Conservation (phyloP, 2,797 vertebrate species). For the Iguana delicatissima region DNA sequence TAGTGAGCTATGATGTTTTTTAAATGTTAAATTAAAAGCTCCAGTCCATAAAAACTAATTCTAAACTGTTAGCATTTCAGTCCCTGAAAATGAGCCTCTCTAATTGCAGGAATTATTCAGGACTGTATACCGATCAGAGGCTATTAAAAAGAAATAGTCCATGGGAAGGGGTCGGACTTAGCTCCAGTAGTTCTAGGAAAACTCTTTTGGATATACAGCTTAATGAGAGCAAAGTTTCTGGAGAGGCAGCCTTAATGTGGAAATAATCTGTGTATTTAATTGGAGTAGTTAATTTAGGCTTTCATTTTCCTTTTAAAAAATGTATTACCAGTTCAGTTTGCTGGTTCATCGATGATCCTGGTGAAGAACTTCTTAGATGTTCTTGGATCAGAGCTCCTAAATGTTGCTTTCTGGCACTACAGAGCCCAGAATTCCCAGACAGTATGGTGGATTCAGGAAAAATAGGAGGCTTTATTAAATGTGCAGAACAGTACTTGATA, state of each 20-base stretch:
- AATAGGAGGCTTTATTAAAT: too few relatives aligned
- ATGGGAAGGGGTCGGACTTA: slow-evolving; percentile 41
- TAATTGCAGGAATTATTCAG: slow-evolving; percentile 83
- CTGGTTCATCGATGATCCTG: background rate
- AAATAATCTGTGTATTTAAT: slow-evolving; percentile 51
- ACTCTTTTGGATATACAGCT: background rate
- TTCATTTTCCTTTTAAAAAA: slow-evolving; percentile 16
- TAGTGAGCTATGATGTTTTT: slow-evolving; percentile 80
- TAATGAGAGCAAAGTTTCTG: slow-evolving; percentile 51
- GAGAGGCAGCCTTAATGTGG: slow-evolving; percentile 24
- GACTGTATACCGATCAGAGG: slow-evolving; percentile 77
- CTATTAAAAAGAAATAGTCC: slow-evolving; percentile 69
- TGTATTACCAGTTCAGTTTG: slow-evolving; percentile 17
- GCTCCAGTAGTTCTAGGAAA: slow-evolving; percentile 52
- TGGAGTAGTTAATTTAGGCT: slow-evolving; percentile 3
- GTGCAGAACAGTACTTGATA: too few relatives aligned
- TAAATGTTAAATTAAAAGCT: slow-evolving; percentile 83
- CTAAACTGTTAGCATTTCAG: slow-evolving; percentile 78
- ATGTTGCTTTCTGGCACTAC: background rate
- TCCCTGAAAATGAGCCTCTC: slow-evolving; percentile 75
- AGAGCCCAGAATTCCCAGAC: background rate
- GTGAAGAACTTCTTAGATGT: slow-evolving; percentile 4
- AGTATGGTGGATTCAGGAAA: too few relatives aligned
- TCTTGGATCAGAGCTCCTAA: background rate
- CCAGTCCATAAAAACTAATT: slow-evolving; percentile 81